Percentiles rank a stretch among this genome's conserved stretches.
Conservation (phyloP, 2,888 invertebrate genomes). For the Empis stercorea region DNA sequence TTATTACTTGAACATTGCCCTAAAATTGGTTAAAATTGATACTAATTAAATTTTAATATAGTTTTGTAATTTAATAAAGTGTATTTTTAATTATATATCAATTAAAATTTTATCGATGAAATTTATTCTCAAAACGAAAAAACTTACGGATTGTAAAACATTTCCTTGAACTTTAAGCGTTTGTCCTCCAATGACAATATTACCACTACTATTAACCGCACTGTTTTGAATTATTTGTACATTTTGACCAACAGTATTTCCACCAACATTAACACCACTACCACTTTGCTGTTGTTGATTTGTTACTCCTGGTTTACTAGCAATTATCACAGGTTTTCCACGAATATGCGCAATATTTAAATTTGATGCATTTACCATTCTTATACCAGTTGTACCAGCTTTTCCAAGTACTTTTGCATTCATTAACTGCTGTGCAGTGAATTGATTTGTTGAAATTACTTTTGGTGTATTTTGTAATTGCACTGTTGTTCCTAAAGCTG, state of each 20-base stretch:
- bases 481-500: neutral
- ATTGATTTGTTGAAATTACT: slow-evolving; percentile 16
- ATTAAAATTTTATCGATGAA: too few relatives aligned
- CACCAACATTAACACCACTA: neutral
- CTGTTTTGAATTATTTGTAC: slow-evolving; percentile 35
- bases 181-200: slow-evolving; percentile 32
- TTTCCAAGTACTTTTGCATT: slow-evolving; percentile 38
- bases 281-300: slow-evolving; percentile 12
- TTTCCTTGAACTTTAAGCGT: slow-evolving; percentile 31
- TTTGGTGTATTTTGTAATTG: slow-evolving; percentile 12
- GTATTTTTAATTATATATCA: too few relatives aligned
- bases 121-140: too few relatives aligned
- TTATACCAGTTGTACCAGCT: slow-evolving; percentile 24
- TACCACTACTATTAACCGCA: slow-evolving; percentile 13
- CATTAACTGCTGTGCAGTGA: slow-evolving; percentile 33
- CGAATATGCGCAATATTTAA: slow-evolving; percentile 40
- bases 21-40: too few relatives aligned
- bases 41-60: neutral
- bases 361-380: slow-evolving; percentile 40
- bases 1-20: slow-evolving; percentile 18
- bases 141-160: slow-evolving; percentile 17
- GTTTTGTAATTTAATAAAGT: neutral
- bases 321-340: slow-evolving; percentile 44
- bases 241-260: slow-evolving; percentile 21
- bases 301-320: slow-evolving; percentile 30